Base-by-base conservation (phyloP, 2,888 invertebrate genomes). In the Synergus laeviventris region DNA sequence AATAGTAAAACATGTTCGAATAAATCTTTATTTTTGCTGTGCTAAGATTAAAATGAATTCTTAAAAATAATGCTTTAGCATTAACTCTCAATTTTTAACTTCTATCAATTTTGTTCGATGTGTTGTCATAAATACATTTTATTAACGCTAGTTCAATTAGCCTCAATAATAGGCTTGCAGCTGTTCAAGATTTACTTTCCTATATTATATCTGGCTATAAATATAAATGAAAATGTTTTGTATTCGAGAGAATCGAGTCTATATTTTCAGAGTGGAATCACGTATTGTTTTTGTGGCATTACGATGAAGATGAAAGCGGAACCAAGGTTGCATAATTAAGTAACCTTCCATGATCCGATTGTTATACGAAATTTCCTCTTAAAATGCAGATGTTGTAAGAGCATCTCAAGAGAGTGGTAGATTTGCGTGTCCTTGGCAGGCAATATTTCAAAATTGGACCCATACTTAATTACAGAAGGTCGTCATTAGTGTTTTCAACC, bases 381-480 rank as follows among this genome's bases (percentile, higher is more conserved):
- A 31, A 70, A 45, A 70, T 70, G 45, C 70, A 70, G 36, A 70
- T 31, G 31, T 24, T 66, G 70, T 70, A 45, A 70, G 31, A 49
- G 49, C 49, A 70, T 70, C 24, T 31, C 24, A 70, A n/a, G 49
- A 49, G 66, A 31, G 70, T 45, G 11, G 31, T 70, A 45, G 70
- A 49, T 45, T 70, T 70, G 70, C 5, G 70, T 70, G 70, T 49
- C 70, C 70, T 49, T 70, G 70, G 45, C 70, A 70, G 70, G 70
- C 36, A 49, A 70, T 49, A 49, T 70, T 70, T 70, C 70, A 70
- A 70, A 70, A 70, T 49, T 49, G 45, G 11, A 70, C 31, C 24
- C 49, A 70, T 31, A n/a, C 70, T 70, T n/a, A 70, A 70, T 70
- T 70, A 36, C 24, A 70, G n/a, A 49, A 70, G 45, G 11, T 70